Evolutionary conservation across 2,113 vertebrate genomes (phyloP).

Genomic region (Symphodus melops): DNA sequence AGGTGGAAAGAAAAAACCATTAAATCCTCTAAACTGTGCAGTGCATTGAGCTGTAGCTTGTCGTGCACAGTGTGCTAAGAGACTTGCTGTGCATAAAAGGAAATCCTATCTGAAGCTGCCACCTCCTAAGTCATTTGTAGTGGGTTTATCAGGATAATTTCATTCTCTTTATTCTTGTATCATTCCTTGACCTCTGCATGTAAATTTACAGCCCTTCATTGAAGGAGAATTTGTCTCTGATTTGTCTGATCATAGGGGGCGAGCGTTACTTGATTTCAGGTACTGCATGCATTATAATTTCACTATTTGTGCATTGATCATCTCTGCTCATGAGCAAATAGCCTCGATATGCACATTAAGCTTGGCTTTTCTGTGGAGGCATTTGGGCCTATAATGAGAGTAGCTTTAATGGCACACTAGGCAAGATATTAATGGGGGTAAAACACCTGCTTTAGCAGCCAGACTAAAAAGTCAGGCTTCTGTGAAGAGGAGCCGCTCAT

Average conservation of each 20-base stretch:
- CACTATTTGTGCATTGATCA: constrained; percentile 6
- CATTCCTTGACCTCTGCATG: constrained; percentile 15
- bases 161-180: constrained; percentile 12
- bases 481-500: neutral
- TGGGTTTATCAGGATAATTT: constrained; percentile 24
- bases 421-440: constrained; percentile 22
- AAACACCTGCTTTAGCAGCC: constrained; percentile 27
- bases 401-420: constrained; percentile 21
- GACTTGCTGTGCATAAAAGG: constrained; percentile 54
- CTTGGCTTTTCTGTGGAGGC: neutral
- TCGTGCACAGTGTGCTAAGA: constrained; percentile 52
- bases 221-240: too few relatives aligned
- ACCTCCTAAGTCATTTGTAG: constrained; percentile 35
- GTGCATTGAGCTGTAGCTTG: constrained; percentile 48
- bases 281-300: neutral
- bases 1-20: constrained; percentile 62
- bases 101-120: constrained; percentile 41
- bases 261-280: neutral
- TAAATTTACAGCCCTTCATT: constrained; percentile 3
- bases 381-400: constrained; percentile 11
- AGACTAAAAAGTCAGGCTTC: neutral
- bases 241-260: too few relatives aligned
- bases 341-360: constrained; percentile 17
- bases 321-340: neutral
- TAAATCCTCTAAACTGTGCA: constrained; percentile 50